Percentiles rank a stretch among this genome's conserved stretches.
These are phyloP conservation scores for Gonioctena quinquepunctata DNA, from an alignment of 1,140 invertebrate species.

Conservation along the genomic window DNA sequence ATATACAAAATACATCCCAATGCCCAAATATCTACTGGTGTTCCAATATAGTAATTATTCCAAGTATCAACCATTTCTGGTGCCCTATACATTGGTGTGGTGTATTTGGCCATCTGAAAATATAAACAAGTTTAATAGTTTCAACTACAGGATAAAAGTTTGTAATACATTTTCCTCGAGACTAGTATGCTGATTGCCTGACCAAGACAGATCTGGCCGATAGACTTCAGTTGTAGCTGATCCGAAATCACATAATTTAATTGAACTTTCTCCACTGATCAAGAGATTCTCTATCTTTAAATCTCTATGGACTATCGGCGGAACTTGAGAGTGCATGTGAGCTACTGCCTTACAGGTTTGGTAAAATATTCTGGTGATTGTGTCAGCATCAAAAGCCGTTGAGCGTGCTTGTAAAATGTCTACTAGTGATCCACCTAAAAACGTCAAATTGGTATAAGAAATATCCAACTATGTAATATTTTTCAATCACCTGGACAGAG, in stretches of 20 bases:
- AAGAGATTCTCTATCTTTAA: conserved; percentile 80
- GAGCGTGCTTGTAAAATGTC: conserved; percentile 73
- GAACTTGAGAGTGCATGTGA: conserved; percentile 89
- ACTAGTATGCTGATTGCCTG: conserved; percentile 84
- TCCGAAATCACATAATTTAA: conserved; percentile 99
- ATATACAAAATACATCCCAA: conserved; percentile 94
- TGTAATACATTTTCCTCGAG: conserved; percentile 93
- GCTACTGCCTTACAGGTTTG: conserved; percentile 88
- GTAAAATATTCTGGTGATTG: conserved; percentile 89
- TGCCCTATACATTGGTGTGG: conserved; percentile 87
- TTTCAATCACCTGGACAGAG: conserved; percentile 43
- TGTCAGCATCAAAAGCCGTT: conserved; percentile 69
- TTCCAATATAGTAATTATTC: conserved; percentile 91
- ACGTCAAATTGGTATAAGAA: not conserved
- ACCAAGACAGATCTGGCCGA: conserved; percentile 87
- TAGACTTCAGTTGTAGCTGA: conserved; percentile 88
- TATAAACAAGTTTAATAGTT: no score
- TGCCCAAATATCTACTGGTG: conserved; percentile 93
- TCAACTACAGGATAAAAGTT: not conserved
- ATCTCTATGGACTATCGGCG: conserved; percentile 91
- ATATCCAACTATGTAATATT: not conserved
- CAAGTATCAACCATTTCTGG: conserved; percentile 98
- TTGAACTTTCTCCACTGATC: conserved; percentile 75
- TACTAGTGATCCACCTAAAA: conserved; percentile 74
- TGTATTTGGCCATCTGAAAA: conserved; percentile 68